A percentile compares a stretch with the other conserved stretches of the same genome.
Evolutionary conservation across 2,113 vertebrate species (phyloP).

Genomic region (Tyto alba): DNA sequence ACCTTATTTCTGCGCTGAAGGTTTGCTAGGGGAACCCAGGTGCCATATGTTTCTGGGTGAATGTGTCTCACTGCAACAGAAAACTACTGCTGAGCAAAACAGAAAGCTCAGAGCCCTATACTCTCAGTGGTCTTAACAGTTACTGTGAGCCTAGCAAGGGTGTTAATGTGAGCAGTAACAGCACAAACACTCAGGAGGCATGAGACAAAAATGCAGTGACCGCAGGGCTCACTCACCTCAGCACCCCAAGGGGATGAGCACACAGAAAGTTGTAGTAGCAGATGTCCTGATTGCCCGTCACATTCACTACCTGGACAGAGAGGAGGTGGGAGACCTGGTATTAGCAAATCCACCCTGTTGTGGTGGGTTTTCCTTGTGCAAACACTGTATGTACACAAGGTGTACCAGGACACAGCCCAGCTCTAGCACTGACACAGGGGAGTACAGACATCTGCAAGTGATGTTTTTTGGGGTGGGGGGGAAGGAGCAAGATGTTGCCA

Average conservation of each 20-base stretch:
- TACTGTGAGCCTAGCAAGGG: neutral
- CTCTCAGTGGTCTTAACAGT: neutral
- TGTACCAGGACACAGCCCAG: neutral
- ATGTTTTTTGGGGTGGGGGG: neutral
- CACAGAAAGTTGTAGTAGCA: slow-evolving; percentile 85
- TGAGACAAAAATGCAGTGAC: rapidly evolving
- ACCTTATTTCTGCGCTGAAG: rapidly evolving
- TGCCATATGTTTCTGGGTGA: neutral
- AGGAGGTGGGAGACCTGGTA: neutral
- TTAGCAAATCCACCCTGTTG: neutral
- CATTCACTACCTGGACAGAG: slow-evolving; percentile 74
- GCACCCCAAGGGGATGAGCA: slow-evolving; percentile 75
- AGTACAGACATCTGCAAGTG: neutral
- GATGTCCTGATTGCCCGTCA: slow-evolving; percentile 82
- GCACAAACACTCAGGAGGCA: neutral
- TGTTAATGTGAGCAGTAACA: too few species aligned
- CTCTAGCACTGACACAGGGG: neutral
- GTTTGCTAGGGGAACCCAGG: neutral
- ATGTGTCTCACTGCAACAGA: neutral
- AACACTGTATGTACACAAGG: neutral
- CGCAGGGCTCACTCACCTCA: slow-evolving; percentile 63
- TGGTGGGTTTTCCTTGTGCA: neutral
- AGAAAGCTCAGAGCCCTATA: neutral
- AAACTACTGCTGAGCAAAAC: neutral
- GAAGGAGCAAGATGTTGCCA: neutral